Conservation (phyloP, 2,888 invertebrate genomes). For the Cerceris rybyensis region DNA sequence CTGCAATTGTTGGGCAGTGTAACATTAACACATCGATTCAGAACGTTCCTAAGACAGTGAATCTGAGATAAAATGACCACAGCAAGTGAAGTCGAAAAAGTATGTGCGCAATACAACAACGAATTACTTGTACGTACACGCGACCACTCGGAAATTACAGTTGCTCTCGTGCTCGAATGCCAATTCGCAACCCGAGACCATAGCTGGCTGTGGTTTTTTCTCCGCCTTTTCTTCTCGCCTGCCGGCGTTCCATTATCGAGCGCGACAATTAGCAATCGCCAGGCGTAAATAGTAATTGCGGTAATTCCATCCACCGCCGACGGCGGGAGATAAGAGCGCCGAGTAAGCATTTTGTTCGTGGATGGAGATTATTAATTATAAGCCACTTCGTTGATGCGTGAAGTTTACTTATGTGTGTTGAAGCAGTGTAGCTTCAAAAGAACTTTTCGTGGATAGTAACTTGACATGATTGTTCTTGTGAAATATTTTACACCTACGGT, state of each 20-base stretch:
- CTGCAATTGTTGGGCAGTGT: no score
- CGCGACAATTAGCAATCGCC: slow-evolving; percentile 54
- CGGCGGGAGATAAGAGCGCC: slow-evolving; percentile 49
- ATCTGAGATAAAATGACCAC: no score
- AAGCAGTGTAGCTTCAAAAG: slow-evolving; percentile 25
- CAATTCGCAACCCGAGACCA: no score
- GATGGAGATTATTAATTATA: slow-evolving; percentile 66
- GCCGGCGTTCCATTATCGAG: neutral
- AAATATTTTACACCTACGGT: no score
- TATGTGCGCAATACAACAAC: no score
- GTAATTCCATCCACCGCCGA: slow-evolving; percentile 46
- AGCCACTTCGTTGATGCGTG: slow-evolving; percentile 42
- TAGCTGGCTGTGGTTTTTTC: slow-evolving; percentile 2
- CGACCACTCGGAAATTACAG: no score
- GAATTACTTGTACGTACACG: no score
- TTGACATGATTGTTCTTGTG: no score
- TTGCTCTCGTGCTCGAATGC: neutral
- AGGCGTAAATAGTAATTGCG: slow-evolving; percentile 47
- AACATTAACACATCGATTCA: no score
- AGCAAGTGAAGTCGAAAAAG: no score
- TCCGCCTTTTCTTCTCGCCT: neutral
- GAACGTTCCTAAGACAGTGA: no score
- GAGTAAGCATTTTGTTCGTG: slow-evolving; percentile 53
- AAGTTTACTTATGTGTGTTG: slow-evolving; percentile 31
- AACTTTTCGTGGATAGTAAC: no score